Base-by-base conservation (phyloP, 1,140 invertebrate genomes). In the Pomacea maculata region DNA sequence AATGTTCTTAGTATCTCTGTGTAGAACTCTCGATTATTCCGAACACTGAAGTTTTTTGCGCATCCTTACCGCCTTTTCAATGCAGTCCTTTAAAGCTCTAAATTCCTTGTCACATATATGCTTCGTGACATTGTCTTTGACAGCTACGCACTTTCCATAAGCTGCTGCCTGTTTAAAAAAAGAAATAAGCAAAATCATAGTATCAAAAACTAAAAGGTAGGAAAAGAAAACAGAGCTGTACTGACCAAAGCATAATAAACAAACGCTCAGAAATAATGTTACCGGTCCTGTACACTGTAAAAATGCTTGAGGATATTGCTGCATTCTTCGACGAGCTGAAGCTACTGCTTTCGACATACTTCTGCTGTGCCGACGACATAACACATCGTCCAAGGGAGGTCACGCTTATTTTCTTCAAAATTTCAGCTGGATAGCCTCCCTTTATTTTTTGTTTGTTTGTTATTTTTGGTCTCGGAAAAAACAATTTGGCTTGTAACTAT, bases 21-120 rank as follows among this genome's bases (percentile, higher is more conserved):
- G 34, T 45, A 45, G 34, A 45, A 45, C 34, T 45, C 34, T 45
- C 34, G 3, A 45, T 45, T 45, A 45, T 45, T 45, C 34, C 34
- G 6, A 45, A 45, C 34, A 45, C 6, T 45, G 2, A 45, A 45
- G 34, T 4, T 45, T 45, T 45, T 7, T 19, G n/a, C 45, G 34
- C 11, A 12, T 8, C 71, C 82, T 80, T 55, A 83, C 82, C 17
- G 78, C 74, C n/a, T 83, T 80, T 21, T 80, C 75, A 12, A 83
- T 65, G 63, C 82, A 83, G 1, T 80, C 79, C 63, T 77, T 78
- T 52, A 83, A 57, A 19, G 79, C 82, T 57, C 78, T 73, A 72
- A 83, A 83, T 34, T 83, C 82, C 63, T 83, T 83, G 14, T 78
- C 55, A 78, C 82, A 83, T 54, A 67, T 70, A 57, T 63, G 71